Evolutionary conservation across 2,113 vertebrate species (phyloP).

Genomic region (Mormoops blainvillei): DNA sequence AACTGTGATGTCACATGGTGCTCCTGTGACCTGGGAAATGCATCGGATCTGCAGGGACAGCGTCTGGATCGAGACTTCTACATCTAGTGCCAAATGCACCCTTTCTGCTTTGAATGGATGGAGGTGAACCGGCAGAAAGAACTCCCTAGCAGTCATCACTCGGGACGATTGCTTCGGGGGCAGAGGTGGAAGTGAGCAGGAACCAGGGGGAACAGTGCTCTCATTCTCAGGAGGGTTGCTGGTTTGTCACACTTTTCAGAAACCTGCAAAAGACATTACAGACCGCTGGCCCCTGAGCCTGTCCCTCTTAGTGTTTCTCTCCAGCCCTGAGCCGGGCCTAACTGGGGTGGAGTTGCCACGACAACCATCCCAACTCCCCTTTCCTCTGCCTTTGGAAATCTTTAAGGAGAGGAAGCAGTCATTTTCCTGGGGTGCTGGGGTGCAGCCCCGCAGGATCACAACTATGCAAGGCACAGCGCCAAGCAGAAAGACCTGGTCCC

Average conservation of each 20-base stretch:
- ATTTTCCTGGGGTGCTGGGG: neutral
- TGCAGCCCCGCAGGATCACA: neutral
- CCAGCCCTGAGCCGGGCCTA: neutral
- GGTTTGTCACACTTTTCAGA: neutral
- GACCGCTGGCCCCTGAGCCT: neutral
- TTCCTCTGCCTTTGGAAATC: neutral
- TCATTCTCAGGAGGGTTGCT: neutral
- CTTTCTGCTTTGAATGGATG: neutral
- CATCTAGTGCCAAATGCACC: neutral
- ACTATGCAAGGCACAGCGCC: neutral
- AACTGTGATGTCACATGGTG: accelerated
- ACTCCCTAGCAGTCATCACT: neutral
- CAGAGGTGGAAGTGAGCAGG: neutral
- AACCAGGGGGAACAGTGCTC: accelerated
- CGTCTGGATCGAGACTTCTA: neutral
- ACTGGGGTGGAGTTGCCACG: neutral
- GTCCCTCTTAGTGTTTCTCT: neutral
- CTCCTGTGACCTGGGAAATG: no score
- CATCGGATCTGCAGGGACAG: accelerated
- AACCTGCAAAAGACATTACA: neutral
- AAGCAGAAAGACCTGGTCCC: neutral
- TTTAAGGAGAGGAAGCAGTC: neutral
- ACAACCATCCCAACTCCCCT: neutral
- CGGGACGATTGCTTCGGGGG: neutral
- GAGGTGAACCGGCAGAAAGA: neutral